Percentiles rank a stretch among this genome's conserved stretches.
Conservation (phyloP, 2,797 vertebrate species). For the Megaceryle alcyon region DNA sequence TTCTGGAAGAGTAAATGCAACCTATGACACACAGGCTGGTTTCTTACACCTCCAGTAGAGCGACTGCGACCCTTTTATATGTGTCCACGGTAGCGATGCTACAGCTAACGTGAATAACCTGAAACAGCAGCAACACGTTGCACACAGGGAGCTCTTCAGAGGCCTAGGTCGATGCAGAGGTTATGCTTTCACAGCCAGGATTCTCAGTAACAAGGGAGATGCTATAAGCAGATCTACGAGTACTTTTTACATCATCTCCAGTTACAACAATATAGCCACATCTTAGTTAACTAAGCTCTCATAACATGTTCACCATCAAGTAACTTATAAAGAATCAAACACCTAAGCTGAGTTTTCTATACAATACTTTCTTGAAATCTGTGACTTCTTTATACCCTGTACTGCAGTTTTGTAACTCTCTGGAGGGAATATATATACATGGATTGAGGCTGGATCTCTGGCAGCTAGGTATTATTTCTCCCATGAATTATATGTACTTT, state of each 20-base stretch:
- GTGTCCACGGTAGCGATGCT: not conserved
- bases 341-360: not conserved
- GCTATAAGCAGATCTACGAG: not conserved
- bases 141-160: not conserved
- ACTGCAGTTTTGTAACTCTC: not conserved
- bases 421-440: not conserved
- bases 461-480: not conserved
- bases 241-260: not conserved
- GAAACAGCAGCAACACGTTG: not conserved
- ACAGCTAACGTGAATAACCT: not conserved
- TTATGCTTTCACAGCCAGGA: not conserved
- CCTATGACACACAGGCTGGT: not conserved
- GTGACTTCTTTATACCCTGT: not conserved
- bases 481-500: not conserved
- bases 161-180: not conserved
- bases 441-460: not conserved
- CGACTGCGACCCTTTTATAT: rapidly evolving
- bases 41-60: not conserved
- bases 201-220: not conserved
- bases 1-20: constrained; percentile 1
- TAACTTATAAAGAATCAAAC: not conserved
- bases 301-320: not conserved
- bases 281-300: not conserved
- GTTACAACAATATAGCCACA: not conserved
- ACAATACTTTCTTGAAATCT: not conserved